A percentile compares a stretch with the other conserved stretches of the same genome.
These are phyloP conservation scores for Diceros bicornis DNA, from an alignment of 2,797 vertebrate genomes.

Conservation along the genomic window DNA sequence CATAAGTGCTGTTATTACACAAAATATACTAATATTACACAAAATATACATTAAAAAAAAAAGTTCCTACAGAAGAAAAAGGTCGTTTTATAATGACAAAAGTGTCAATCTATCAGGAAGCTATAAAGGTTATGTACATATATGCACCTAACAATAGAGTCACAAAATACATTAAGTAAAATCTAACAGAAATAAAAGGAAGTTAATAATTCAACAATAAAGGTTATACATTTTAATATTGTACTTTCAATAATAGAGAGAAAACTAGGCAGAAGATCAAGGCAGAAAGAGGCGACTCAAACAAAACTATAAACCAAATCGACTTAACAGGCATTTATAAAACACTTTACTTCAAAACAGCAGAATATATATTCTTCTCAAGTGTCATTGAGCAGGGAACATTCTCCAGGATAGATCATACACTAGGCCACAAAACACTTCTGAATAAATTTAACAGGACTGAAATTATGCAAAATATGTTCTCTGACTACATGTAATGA, in stretches of 20 bases:
- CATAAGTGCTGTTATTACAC: too few species aligned
- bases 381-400: neutral
- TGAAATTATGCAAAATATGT: neutral
- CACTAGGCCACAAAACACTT: neutral
- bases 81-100: too few species aligned
- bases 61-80: neutral
- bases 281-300: neutral
- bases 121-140: too few species aligned
- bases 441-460: neutral
- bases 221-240: neutral
- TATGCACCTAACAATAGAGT: too few species aligned
- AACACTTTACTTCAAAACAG: neutral
- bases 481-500: neutral
- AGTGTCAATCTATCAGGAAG: too few species aligned
- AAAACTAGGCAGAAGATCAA: neutral
- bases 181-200: neutral
- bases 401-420: neutral
- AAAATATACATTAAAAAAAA: neutral
- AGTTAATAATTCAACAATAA: neutral
- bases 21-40: accelerated
- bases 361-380: neutral
- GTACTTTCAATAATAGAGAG: neutral
- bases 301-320: neutral
- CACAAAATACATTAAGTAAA: neutral
- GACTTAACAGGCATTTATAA: neutral